Percentiles rank a stretch among this genome's conserved stretches.
Conservation (phyloP, 2,113 vertebrate species). For the Mus musculus region DNA sequence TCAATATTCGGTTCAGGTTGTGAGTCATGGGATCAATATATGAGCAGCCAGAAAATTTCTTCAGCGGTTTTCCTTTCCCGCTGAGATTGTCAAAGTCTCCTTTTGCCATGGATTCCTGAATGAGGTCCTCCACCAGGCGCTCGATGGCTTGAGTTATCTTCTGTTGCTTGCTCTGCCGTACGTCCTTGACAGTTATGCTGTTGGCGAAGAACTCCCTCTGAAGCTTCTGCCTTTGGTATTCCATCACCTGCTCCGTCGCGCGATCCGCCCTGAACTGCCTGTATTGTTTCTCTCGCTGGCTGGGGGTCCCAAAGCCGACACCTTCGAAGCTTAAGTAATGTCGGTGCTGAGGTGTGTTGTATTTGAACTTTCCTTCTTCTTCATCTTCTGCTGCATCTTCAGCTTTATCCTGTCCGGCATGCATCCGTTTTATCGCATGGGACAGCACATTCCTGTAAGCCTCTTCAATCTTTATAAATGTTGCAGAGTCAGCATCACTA, state of each 20-base stretch:
- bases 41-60: slow-evolving; percentile 93
- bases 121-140: slow-evolving; percentile 96
- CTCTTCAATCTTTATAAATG: slow-evolving; percentile 92
- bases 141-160: slow-evolving; percentile 97
- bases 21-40: slow-evolving; percentile 98
- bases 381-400: slow-evolving; percentile 82
- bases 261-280: slow-evolving; percentile 93
- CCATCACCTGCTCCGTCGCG: slow-evolving; percentile 92
- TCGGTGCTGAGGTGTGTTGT: slow-evolving; percentile 90
- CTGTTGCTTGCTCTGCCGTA: slow-evolving; percentile 91
- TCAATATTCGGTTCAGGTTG: slow-evolving; percentile 97
- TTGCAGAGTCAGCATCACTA: slow-evolving; percentile 85
- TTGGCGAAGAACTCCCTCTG: slow-evolving; percentile 84
- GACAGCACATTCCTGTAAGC: slow-evolving; percentile 92
- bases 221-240: slow-evolving; percentile 91
- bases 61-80: slow-evolving; percentile 94
- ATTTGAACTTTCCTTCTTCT: slow-evolving; percentile 88
- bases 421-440: slow-evolving; percentile 83
- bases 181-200: slow-evolving; percentile 87
- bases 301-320: slow-evolving; percentile 93
- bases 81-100: slow-evolving; percentile 96
- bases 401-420: background rate
- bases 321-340: slow-evolving; percentile 97
- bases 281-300: slow-evolving; percentile 95
- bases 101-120: slow-evolving; percentile 97